Evolutionary conservation across 2,888 invertebrate species (phyloP).

Genomic region (Drosophila fulvimacula): DNA sequence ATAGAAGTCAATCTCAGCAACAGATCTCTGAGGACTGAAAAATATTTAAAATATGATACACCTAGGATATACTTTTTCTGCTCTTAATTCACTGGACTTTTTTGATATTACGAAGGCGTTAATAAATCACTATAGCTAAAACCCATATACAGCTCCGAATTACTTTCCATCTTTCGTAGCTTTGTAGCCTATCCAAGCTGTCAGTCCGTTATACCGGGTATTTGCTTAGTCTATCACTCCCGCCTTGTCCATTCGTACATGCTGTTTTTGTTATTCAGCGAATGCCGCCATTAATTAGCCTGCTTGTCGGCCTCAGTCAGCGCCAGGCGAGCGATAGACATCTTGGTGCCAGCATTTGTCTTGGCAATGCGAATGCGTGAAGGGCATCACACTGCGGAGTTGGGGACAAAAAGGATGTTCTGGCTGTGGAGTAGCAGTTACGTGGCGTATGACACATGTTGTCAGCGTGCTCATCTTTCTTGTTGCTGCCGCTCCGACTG

Average conservation of each 20-base stretch:
- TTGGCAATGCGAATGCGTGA: slow-evolving; percentile 36
- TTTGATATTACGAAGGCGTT: neutral
- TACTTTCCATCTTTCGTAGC: neutral
- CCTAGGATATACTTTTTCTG: no score
- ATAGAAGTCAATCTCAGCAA: no score
- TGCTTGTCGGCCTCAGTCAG: slow-evolving; percentile 46
- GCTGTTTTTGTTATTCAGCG: slow-evolving; percentile 52
- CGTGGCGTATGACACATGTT: slow-evolving; percentile 72
- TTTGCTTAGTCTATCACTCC: neutral
- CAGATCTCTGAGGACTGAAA: no score
- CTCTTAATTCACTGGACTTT: no score
- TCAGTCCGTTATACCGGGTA: slow-evolving; percentile 1
- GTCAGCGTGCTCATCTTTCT: slow-evolving; percentile 73
- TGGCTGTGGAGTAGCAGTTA: slow-evolving; percentile 11
- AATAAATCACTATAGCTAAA: neutral
- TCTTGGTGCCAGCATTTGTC: slow-evolving; percentile 77
- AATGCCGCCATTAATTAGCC: slow-evolving; percentile 76
- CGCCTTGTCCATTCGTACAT: neutral
- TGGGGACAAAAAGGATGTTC: neutral
- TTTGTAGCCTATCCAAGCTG: neutral
- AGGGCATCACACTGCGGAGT: neutral
- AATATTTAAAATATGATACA: no score
- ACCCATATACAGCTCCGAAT: neutral
- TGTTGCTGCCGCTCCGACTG: slow-evolving; percentile 45
- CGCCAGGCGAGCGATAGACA: slow-evolving; percentile 67